These are phyloP conservation scores for Sebastes taczanowskii DNA, from an alignment of 2,797 vertebrate genomes.

Conservation along the genomic window DNA sequence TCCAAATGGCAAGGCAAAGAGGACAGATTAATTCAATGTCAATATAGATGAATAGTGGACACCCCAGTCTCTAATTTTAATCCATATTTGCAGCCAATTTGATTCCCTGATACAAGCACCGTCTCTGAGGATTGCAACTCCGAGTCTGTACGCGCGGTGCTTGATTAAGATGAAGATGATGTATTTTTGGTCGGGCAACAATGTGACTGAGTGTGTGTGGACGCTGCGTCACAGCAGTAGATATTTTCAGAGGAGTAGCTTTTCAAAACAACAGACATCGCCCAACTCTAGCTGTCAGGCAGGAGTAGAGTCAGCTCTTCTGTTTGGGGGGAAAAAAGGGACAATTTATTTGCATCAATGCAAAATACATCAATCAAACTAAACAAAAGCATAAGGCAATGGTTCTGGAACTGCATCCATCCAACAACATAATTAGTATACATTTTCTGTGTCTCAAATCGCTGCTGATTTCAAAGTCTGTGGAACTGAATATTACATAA, in stretches of 20 bases:
- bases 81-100: conserved; percentile 27
- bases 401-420: conserved; percentile 36
- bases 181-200: conserved; percentile 18
- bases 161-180: conserved; percentile 24
- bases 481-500: conserved; percentile 31
- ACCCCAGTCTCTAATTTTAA: conserved; percentile 1
- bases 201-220: neutral
- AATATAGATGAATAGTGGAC: conserved; percentile 3
- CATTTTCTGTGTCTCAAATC: conserved; percentile 46
- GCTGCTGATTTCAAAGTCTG: conserved; percentile 45
- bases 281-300: conserved; percentile 65
- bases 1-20: neutral
- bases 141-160: neutral
- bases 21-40: neutral
- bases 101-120: neutral
- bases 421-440: conserved; percentile 59
- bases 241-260: conserved; percentile 56
- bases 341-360: conserved; percentile 68
- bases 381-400: conserved; percentile 59
- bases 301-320: conserved; percentile 57
- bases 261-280: conserved; percentile 67
- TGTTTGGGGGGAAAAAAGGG: conserved; percentile 54
- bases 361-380: conserved; percentile 73
- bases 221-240: conserved; percentile 30
- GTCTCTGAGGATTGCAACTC: conserved; percentile 1